A percentile compares a stretch with the other conserved stretches of the same genome.
Conservation (phyloP, 2,888 invertebrate genomes). For the Gonocerus acuteangulatus region DNA sequence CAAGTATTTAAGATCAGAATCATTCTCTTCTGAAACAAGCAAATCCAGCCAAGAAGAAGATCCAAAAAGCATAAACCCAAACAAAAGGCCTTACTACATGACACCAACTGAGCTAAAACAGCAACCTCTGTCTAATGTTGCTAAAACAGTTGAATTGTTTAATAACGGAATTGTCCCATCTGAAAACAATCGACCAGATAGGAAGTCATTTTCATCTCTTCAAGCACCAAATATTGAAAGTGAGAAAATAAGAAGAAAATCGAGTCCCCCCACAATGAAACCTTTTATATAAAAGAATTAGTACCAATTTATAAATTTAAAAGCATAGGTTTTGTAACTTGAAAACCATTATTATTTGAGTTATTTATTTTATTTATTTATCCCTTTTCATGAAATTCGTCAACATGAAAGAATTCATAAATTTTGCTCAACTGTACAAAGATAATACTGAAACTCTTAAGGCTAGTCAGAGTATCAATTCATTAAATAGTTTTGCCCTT, state of each 20-base stretch:
- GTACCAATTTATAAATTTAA: neutral
- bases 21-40: constrained; percentile 22
- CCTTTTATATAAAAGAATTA: constrained; percentile 27
- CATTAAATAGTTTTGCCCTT: no score
- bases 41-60: constrained; percentile 27
- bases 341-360: neutral
- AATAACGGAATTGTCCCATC: constrained; percentile 25
- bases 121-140: constrained; percentile 31
- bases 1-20: constrained; percentile 29
- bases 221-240: constrained; percentile 27
- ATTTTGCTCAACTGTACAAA: no score
- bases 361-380: neutral
- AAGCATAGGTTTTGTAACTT: neutral
- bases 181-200: constrained; percentile 30
- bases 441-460: no score
- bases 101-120: constrained; percentile 29
- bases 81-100: constrained; percentile 24
- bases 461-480: no score
- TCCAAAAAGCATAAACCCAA: constrained; percentile 17
- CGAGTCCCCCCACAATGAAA: constrained; percentile 40
- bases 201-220: constrained; percentile 36
- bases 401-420: neutral
- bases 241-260: constrained; percentile 43
- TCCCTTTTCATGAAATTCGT: neutral
- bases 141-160: constrained; percentile 34